phyloP scores from a whole-genome alignment of 2,888 invertebrate genomes.

The Euphydryas editha region DNA sequence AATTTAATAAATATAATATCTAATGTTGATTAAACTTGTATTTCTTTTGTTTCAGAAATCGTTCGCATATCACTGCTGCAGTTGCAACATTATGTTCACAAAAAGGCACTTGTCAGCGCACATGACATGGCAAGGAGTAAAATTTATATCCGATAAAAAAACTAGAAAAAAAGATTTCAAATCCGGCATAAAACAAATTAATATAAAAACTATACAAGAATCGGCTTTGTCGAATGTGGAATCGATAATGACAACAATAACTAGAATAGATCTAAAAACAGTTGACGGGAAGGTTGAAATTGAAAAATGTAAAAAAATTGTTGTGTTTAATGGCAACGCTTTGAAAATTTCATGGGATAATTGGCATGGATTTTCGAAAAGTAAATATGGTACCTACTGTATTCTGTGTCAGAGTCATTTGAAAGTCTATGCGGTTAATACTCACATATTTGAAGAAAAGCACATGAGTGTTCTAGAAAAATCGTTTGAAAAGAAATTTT shows the following conservation, averaged over 20 bases:
- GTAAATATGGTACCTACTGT: conserved; percentile 31
- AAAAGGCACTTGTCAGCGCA: conserved; percentile 42
- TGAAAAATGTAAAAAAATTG: conserved; percentile 40
- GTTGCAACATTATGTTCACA: conserved; percentile 52
- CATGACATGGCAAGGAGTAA: conserved; percentile 44
- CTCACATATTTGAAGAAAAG: conserved; percentile 30
- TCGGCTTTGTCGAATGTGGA: conserved; percentile 32
- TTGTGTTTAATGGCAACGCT: conserved; percentile 34
- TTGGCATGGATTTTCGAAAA: conserved; percentile 43
- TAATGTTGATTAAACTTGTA: too few species aligned
- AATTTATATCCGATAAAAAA: conserved; percentile 23
- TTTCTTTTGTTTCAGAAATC: conserved; percentile 11
- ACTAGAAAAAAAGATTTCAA: conserved; percentile 29
- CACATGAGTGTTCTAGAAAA: conserved; percentile 37
- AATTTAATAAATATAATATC: too few species aligned
- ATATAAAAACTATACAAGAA: conserved; percentile 37
- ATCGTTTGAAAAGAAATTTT: conserved; percentile 34
- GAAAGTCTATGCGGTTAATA: conserved; percentile 25
- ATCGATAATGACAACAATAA: conserved; percentile 30
- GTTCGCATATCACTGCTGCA: conserved; percentile 51
- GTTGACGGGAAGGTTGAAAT: conserved; percentile 1
- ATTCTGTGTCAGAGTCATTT: conserved; percentile 39
- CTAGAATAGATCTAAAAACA: conserved; percentile 23
- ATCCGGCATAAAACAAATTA: conserved; percentile 35
- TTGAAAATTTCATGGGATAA: conserved; percentile 44